A percentile compares a stretch with the other conserved stretches of the same genome.
phyloP scores from a whole-genome alignment of 1,140 invertebrate species.

The Tetramorium simillimum region DNA sequence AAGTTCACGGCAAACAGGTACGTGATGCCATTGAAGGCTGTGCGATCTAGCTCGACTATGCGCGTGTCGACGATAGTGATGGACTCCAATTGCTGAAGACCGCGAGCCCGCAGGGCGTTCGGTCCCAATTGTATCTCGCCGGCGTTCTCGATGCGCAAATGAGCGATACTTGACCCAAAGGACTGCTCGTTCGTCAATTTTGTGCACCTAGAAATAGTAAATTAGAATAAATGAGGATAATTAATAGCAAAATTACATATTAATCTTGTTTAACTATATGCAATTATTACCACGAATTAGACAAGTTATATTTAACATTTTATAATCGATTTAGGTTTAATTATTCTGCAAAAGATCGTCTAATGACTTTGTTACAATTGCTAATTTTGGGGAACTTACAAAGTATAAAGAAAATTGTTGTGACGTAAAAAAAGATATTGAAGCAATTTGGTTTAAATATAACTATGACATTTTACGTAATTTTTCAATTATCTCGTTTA shows the following conservation, averaged over 20 bases:
- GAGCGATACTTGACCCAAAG: constrained; percentile 78
- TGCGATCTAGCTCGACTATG: constrained; percentile 81
- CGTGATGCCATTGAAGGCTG: constrained; percentile 88
- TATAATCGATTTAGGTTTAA: background rate
- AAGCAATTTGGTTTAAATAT: background rate
- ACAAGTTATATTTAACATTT: background rate
- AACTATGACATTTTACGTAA: background rate
- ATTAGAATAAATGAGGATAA: background rate
- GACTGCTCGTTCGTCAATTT: constrained; percentile 78
- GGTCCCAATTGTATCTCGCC: constrained; percentile 78
- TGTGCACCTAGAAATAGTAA: constrained; percentile 76
- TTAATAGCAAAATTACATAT: background rate
- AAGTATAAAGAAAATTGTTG: background rate
- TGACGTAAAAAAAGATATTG: background rate
- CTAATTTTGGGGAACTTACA: background rate
- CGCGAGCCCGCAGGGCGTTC: constrained; percentile 76
- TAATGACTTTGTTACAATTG: background rate
- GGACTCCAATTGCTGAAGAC: constrained; percentile 81
- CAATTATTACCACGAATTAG: background rate
- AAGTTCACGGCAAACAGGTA: constrained; percentile 89
- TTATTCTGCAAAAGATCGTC: background rate
- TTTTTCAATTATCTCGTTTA: constrained; percentile 5
- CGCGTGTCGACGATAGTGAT: constrained; percentile 81
- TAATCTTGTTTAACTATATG: background rate
- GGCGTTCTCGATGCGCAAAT: constrained; percentile 79